Percentiles rank a stretch among this genome's conserved stretches.
Conservation (phyloP, 2,888 invertebrate species). For the Molorchus minor region DNA sequence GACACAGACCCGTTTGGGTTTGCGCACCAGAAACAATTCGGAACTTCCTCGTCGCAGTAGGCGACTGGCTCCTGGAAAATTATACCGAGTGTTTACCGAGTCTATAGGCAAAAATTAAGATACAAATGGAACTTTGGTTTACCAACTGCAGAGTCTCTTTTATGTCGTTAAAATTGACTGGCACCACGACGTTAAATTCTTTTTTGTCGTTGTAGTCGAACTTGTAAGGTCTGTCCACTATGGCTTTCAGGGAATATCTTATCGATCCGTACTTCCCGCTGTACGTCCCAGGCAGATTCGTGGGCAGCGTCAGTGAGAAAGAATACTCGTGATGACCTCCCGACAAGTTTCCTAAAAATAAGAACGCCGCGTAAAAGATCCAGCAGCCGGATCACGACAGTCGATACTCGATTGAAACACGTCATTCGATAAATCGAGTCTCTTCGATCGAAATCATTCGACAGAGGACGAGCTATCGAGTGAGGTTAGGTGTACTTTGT, state of each 20-base stretch:
- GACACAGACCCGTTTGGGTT: conserved; percentile 78
- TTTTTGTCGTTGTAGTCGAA: conserved; percentile 84
- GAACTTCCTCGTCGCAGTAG: conserved; percentile 76
- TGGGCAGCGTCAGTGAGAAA: conserved; percentile 78
- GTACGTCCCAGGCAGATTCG: conserved; percentile 81
- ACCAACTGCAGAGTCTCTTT: not conserved
- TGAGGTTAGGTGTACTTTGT: too few relatives aligned
- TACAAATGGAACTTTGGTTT: not conserved
- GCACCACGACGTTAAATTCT: conserved; percentile 83
- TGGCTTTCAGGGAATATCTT: conserved; percentile 80
- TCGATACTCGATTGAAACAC: too few relatives aligned
- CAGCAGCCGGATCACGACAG: too few relatives aligned
- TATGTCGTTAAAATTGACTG: conserved; percentile 77
- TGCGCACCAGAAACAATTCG: conserved; percentile 82
- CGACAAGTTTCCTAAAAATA: conserved; percentile 62
- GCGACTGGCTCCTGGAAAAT: conserved; percentile 70
- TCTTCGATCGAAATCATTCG: too few relatives aligned
- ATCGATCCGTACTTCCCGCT: conserved; percentile 78
- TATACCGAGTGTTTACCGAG: not conserved
- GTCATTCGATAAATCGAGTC: too few relatives aligned
- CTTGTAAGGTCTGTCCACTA: conserved; percentile 83
- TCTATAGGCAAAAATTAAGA: conserved; percentile 3
- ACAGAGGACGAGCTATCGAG: too few relatives aligned
- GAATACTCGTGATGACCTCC: conserved; percentile 79
- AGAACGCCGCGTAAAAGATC: too few relatives aligned